phyloP scores from a whole-genome alignment of 2,113 vertebrate species.

The Paracanthobrama guichenoti region DNA sequence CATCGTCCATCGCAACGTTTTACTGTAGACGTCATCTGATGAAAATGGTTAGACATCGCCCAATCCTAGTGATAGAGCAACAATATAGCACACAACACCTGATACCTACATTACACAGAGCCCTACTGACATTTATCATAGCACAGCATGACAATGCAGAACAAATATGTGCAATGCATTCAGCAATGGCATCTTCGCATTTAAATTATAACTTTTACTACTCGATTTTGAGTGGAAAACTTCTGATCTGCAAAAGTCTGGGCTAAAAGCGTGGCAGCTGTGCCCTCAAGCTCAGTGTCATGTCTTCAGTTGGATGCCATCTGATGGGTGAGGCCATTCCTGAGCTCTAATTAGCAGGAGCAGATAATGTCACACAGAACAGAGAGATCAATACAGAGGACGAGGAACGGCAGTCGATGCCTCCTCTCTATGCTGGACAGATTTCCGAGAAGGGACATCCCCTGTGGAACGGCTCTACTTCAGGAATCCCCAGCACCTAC shows the following conservation, averaged over 20 bases:
- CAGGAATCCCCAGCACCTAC: slow-evolving; percentile 8
- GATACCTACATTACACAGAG: neutral
- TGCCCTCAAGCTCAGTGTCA: slow-evolving; percentile 34
- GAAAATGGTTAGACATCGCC: no score
- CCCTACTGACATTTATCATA: neutral
- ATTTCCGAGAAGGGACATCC: slow-evolving; percentile 32
- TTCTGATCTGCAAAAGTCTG: neutral
- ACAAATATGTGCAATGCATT: neutral
- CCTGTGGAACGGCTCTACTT: neutral
- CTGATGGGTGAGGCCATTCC: slow-evolving; percentile 41
- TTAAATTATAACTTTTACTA: neutral
- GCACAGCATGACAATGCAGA: neutral
- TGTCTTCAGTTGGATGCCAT: slow-evolving; percentile 31
- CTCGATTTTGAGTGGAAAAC: neutral
- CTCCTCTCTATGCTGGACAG: slow-evolving; percentile 17
- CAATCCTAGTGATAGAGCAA: neutral
- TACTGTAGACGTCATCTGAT: no score
- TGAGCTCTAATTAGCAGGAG: slow-evolving; percentile 50
- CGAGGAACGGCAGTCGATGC: slow-evolving; percentile 44
- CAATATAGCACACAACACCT: neutral
- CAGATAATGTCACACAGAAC: slow-evolving; percentile 58
- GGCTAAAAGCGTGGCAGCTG: neutral
- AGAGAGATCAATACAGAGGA: slow-evolving; percentile 55
- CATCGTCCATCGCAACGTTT: no score
- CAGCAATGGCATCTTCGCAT: neutral